Evolutionary conservation across 2,888 invertebrate species (phyloP).

Genomic region (Macrophya alboannulata): DNA sequence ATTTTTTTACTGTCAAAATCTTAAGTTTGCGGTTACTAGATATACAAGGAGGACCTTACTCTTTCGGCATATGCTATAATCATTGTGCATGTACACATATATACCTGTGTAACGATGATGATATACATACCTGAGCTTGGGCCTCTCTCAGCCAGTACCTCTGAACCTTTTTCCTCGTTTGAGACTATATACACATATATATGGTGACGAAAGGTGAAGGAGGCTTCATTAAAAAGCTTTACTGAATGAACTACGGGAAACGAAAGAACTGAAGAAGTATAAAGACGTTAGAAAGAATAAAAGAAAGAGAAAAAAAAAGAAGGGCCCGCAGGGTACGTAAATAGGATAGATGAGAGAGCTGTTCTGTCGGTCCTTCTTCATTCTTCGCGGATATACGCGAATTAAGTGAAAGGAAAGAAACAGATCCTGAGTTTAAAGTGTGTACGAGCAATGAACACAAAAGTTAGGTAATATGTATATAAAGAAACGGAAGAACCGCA

Average conservation of each 20-base stretch:
- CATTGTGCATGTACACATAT: neutral
- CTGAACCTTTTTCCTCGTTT: slow-evolving; percentile 29
- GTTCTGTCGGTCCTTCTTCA: neutral
- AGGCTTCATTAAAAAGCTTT: slow-evolving; percentile 43
- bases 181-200: too few species aligned
- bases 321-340: neutral
- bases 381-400: neutral
- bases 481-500: slow-evolving; percentile 3
- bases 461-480: neutral
- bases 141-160: neutral
- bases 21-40: neutral
- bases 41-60: neutral
- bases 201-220: slow-evolving; percentile 26
- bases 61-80: neutral
- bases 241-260: slow-evolving; percentile 30
- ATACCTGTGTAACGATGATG: neutral
- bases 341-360: neutral
- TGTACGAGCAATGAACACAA: neutral
- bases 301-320: neutral
- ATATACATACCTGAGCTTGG: neutral
- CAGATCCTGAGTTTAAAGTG: neutral
- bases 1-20: slow-evolving; percentile 1
- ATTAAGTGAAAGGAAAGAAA: neutral
- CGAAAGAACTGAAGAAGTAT: slow-evolving; percentile 27
- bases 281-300: neutral